Conservation (phyloP, 1,140 invertebrate genomes). For the Aporrectodea caliginosa region DNA sequence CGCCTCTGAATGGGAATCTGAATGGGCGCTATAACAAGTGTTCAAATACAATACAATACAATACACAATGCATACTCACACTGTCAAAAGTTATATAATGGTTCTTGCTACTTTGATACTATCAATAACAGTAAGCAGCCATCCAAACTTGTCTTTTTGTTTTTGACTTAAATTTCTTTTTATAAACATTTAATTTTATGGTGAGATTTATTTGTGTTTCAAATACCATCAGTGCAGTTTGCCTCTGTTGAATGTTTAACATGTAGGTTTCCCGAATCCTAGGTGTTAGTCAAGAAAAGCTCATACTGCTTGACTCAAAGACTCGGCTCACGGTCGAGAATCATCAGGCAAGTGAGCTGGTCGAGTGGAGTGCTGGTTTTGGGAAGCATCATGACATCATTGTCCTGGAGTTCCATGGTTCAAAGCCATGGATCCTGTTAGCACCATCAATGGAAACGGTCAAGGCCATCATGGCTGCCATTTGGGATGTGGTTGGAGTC, state of each 20-base stretch:
- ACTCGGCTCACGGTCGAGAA: slow-evolving; percentile 63
- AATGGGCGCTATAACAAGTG: no score
- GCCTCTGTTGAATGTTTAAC: slow-evolving; percentile 31
- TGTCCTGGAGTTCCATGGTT: slow-evolving; percentile 65
- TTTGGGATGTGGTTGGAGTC: slow-evolving; percentile 60
- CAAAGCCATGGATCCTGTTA: slow-evolving; percentile 57
- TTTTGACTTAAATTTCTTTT: no score
- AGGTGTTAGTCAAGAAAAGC: slow-evolving; percentile 62
- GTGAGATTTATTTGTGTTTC: no score
- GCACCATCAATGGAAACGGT: slow-evolving; percentile 56
- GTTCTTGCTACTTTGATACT: no score
- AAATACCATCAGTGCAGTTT: no score
- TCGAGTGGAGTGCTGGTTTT: slow-evolving; percentile 65
- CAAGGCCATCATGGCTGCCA: slow-evolving; percentile 57
- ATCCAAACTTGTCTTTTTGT: no score
- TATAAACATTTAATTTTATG: no score
- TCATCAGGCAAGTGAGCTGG: slow-evolving; percentile 57
- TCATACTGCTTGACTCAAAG: slow-evolving; percentile 66
- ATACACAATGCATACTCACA: no score
- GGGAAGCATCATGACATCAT: slow-evolving; percentile 65
- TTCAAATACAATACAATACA: no score
- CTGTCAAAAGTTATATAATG: no score
- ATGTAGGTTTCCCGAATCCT: slow-evolving; percentile 63
- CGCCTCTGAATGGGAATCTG: no score
- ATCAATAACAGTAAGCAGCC: no score